Evolutionary conservation across 2,888 invertebrate species (phyloP), one percentile per base, ranked within the genome.

Genomic region (Drosophila robusta): DNA sequence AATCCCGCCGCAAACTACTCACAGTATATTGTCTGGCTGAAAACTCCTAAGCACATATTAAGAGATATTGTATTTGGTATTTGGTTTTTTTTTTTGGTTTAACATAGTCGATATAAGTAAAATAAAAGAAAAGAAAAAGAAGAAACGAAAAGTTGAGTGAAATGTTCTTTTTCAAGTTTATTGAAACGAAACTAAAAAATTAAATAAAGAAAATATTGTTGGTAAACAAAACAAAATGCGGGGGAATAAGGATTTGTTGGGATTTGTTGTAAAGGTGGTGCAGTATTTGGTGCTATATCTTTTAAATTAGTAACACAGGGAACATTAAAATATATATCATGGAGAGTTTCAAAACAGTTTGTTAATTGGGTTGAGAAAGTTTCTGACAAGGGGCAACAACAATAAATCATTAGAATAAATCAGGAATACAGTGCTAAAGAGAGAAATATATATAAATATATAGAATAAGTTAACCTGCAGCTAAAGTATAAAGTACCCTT

Each of bases 21-120:
- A 91, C 91, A 91, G 91, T 91, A 91, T 91, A 92, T 90, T 92
- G 91, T 79, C 91, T 91, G 89, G 92, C 78, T 90, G 91, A 91
- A 91, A 91, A 92, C 88, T 91, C 91, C 91, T 91, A 91, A 80
- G 69, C 77, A 72, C 74, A 75, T 60, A 36, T 67, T 60, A 70
- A 58, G 85, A 89, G 78, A 88, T 80, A 77, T 78, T 78, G 76
- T 83, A 83, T 54, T 44, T 70, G 55, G 67, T 76, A 73, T 69
- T 70, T 71, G 47, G 52, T 78, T 55, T 58, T 51, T 60, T 57
- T 41, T 64, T 62, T 60, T 62, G 58, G 42, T 42, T 70, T 46
- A 24, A 46, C 29, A 54, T 54, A 42, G 63, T 50, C 44, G 61
- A 56, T 49, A 63, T 72, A 63, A 77, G 78, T 67, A 66, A 55